Conservation (phyloP, 2,888 invertebrate species). For the Pachliopta kotzebuea region DNA sequence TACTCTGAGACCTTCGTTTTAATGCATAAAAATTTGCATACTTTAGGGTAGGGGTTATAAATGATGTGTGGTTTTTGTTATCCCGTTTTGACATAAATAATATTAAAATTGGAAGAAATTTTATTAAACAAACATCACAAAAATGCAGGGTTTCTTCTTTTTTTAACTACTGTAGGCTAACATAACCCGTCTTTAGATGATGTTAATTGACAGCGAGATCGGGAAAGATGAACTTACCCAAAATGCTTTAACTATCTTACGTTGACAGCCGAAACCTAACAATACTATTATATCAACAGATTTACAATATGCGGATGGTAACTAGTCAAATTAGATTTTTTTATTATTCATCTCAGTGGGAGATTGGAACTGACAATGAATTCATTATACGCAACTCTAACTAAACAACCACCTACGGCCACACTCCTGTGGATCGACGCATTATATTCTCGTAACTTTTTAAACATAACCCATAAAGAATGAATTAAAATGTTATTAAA, state of each 20-base stretch:
- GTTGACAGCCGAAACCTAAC: too few species aligned
- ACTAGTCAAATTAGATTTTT: too few species aligned
- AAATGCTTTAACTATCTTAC: too few species aligned
- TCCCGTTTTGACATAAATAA: not conserved
- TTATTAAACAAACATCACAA: too few species aligned
- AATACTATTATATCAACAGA: too few species aligned
- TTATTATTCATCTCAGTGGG: conserved; percentile 9
- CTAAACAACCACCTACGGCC: conserved; percentile 16
- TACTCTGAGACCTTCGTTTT: conserved; percentile 15
- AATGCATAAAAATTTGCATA: conserved; percentile 26
- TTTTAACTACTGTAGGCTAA: too few species aligned
- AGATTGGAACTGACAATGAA: conserved; percentile 7
- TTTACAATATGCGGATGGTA: too few species aligned
- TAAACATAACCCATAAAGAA: conserved; percentile 5
- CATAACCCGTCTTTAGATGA: too few species aligned
- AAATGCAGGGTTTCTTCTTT: too few species aligned
- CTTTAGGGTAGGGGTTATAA: conserved; percentile 12
- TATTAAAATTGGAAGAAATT: too few species aligned
- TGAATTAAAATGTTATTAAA: conserved; percentile 3
- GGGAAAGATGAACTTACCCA: too few species aligned
- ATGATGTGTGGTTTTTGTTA: not conserved
- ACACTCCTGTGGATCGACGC: conserved; percentile 4
- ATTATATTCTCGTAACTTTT: conserved; percentile 6
- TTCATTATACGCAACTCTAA: conserved; percentile 7
- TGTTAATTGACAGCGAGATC: too few species aligned